A percentile compares a stretch with the other conserved stretches of the same genome.
phyloP scores from a whole-genome alignment of 2,888 invertebrate genomes.

The Mythimna loreyi region DNA sequence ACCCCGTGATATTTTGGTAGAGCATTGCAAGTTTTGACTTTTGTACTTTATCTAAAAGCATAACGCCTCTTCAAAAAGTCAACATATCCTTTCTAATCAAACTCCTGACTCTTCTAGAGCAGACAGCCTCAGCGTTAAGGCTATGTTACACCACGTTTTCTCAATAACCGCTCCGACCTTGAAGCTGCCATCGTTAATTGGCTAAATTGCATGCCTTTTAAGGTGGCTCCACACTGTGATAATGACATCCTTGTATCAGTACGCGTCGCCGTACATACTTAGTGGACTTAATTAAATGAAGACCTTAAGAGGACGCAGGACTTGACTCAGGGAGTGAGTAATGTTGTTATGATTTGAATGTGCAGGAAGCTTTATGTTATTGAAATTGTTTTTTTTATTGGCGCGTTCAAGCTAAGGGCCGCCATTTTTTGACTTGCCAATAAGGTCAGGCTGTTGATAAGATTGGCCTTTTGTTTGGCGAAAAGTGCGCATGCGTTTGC shows the following conservation, averaged over 20 bases:
- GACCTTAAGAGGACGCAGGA: constrained; percentile 59
- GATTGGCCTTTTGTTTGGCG: constrained; percentile 37
- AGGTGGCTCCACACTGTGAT: constrained; percentile 75
- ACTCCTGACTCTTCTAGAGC: constrained; percentile 22
- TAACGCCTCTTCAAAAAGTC: constrained; percentile 3
- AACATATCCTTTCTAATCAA: constrained; percentile 7
- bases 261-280: constrained; percentile 73
- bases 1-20: background rate
- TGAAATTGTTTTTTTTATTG: constrained; percentile 65
- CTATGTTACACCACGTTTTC: constrained; percentile 74
- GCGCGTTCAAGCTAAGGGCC: constrained; percentile 43
- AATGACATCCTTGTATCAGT: constrained; percentile 83
- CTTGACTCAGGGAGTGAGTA: constrained; percentile 66
- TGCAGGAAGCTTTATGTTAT: constrained; percentile 67
- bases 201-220: constrained; percentile 86
- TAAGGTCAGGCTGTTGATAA: constrained; percentile 43
- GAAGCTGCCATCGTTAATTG: constrained; percentile 82
- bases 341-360: constrained; percentile 67
- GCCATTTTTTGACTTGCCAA: constrained; percentile 37
- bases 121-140: constrained; percentile 52
- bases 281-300: constrained; percentile 77
- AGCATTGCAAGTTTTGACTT: background rate
- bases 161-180: constrained; percentile 81
- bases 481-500: background rate
- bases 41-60: background rate